Evolutionary conservation across 2,888 invertebrate genomes (phyloP), one percentile per base, ranked within the genome.

Genomic region (Tetranychus truncatus): DNA sequence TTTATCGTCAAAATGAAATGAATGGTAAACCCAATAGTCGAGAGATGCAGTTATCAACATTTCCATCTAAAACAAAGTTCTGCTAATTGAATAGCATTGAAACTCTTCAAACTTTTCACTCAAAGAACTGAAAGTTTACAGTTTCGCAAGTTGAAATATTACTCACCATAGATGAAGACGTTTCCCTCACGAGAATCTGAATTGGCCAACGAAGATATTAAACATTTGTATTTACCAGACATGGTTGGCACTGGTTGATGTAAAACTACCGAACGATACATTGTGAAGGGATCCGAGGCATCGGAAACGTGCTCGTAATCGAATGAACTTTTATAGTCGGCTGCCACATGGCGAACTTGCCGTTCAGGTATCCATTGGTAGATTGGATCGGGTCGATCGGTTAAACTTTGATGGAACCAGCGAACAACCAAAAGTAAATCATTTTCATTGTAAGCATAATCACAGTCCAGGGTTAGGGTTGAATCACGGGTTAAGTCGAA

Each of bases 281-380:
- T 76, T 9, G 75, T 74, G 20, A 73, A 76, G 9, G 67, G 55
- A 67, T 76, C 76, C 21, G 66, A 66, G 1, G 75, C 67, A 75
- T 75, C 72, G 44, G 75, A 66, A 44, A 66, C 66, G 66, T 74
- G 74, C 24, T 76, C 45, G 44, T 73, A 45, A 72, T 77, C 76
- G 73, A 77, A 76, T 20, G 66, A 73, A n/a, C 45, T 73, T 46
- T 72, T 74, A 8, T 75, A 45, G 5, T 74, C 45, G 34, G 77
- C 75, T 1, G 77, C 71, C 20, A 77, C 69, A 67, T 75, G 72
- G 24, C 77, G 76, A 20, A 76, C 73, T 8, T 69, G 46, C 2
- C 66, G 4, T 21, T 77, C 77, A 6, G 77, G 77, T 73, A 77
- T 76, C 77, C 77, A 77, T 67, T 77, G 77, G 65, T 77, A 77